Evolutionary conservation across 2,888 invertebrate genomes (phyloP).

Genomic region (Anorthoa munda): DNA sequence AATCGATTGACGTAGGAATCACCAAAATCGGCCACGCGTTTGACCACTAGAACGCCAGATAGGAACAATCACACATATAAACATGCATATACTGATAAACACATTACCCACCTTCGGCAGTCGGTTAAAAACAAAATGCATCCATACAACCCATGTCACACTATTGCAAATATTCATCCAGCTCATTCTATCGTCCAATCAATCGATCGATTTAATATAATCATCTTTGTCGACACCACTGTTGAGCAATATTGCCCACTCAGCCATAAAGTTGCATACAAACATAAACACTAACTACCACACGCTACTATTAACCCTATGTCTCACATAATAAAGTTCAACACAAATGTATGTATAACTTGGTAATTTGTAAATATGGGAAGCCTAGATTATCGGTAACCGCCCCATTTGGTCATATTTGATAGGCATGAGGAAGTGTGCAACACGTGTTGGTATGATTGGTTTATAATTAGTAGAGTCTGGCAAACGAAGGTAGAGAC

Average conservation of each 20-base stretch:
- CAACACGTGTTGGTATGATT: conserved; percentile 27
- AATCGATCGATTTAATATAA: conserved; percentile 47
- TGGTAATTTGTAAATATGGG: conserved; percentile 30
- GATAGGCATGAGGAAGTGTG: conserved; percentile 44
- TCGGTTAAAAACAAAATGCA: too few relatives aligned
- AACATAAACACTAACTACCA: not conserved
- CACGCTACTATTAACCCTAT: conserved; percentile 6
- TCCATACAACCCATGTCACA: too few relatives aligned
- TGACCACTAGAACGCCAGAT: too few relatives aligned
- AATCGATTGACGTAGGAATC: too few relatives aligned
- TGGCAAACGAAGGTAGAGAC: too few relatives aligned
- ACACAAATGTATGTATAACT: not conserved
- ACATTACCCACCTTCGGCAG: too few relatives aligned
- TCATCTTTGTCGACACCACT: conserved; percentile 52
- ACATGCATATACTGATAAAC: too few relatives aligned
- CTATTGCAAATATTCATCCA: conserved; percentile 19
- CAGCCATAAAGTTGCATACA: conserved; percentile 50
- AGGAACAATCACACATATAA: too few relatives aligned
- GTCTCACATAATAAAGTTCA: not conserved
- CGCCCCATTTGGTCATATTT: conserved; percentile 45
- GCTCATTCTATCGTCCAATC: conserved; percentile 5
- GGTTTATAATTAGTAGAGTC: conserved; percentile 34
- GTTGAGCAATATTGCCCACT: conserved; percentile 53
- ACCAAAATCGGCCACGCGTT: too few relatives aligned
- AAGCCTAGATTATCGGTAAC: conserved; percentile 24